Percentiles rank a stretch among this genome's conserved stretches.
phyloP scores from a whole-genome alignment of 2,888 invertebrate genomes.

The Chrysina gloriosa region DNA sequence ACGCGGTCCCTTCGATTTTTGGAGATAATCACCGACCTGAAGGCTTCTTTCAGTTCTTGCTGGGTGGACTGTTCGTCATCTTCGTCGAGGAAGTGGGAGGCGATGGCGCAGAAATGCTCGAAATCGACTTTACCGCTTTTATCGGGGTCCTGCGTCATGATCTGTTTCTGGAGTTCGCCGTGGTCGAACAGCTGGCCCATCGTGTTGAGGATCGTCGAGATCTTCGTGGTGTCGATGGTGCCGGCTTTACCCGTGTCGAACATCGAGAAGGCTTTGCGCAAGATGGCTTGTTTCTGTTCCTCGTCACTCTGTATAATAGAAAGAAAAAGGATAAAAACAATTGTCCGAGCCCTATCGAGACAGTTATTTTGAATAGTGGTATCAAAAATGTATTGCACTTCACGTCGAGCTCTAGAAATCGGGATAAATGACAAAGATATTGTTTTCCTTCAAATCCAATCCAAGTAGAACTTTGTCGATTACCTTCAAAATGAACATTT shows the following conservation, averaged over 20 bases:
- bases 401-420: too few relatives aligned
- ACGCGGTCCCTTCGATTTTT: too few relatives aligned
- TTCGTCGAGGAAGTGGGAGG: slow-evolving; percentile 93
- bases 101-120: slow-evolving; percentile 93
- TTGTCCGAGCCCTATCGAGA: too few relatives aligned
- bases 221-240: slow-evolving; percentile 90
- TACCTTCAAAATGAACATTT: too few relatives aligned
- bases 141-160: slow-evolving; percentile 92
- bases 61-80: slow-evolving; percentile 97
- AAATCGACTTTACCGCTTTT: slow-evolving; percentile 92
- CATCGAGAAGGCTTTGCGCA: slow-evolving; percentile 97
- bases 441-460: too few relatives aligned
- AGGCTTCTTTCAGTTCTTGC: slow-evolving; percentile 97
- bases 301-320: slow-evolving; percentile 68
- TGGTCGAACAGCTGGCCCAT: slow-evolving; percentile 97
- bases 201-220: slow-evolving; percentile 92
- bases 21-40: slow-evolving; percentile 72
- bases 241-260: slow-evolving; percentile 94
- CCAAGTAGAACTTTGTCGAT: too few relatives aligned
- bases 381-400: background rate
- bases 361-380: too few relatives aligned
- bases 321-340: background rate
- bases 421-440: too few relatives aligned
- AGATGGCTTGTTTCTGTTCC: slow-evolving; percentile 87
- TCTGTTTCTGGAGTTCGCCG: slow-evolving; percentile 87